Evolutionary conservation across 30 jellyfish, hydroid and myxozoan species (phyloP), one percentile per base, ranked within the genome.

Genomic region (Aurelia aurita): DNA sequence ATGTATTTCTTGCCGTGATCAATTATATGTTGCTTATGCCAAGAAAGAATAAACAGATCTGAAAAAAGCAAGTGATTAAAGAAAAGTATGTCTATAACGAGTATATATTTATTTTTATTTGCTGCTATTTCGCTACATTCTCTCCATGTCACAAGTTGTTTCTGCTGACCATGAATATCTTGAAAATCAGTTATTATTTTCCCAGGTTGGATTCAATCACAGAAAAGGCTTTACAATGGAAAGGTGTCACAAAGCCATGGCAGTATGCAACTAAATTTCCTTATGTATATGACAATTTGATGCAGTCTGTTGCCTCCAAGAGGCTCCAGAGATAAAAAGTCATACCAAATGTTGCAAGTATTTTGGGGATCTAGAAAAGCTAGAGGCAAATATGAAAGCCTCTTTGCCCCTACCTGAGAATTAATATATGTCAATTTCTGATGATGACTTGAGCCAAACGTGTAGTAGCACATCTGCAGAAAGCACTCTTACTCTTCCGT

Each of bases 181-280:
- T 74, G 76, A 74, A 74, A 74, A 55, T 74, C 85, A 58, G 28
- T 57, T 39, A 1, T 21, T 74, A 8, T 74, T 47, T 54, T 74
- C 31, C 87, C 76, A 74, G 87, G 87, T 62, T 74, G 44, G 87
- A 74, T 74, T 51, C 76, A 74, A 74, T 74, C 87, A 74, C 3
- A 74, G 87, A 74, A 49, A 74, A 74, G 87, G 87, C 87, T 16
- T 74, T 55, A 74, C 87, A 74, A 74, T 74, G 87, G 76, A 54
- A 74, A 74, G 87, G 32, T 26, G 74, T 74, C 60, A 74, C 87
- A 54, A 74, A 74, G 22, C 87, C 73, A 74, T 76, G 74, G 53
- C 87, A 74, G 53, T 74, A 74, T 74, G 76, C 87, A 0, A 35
- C 35, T 23, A 55, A 16, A 74, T 74, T 49, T 74, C 87, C 87